Evolutionary conservation across 1,140 invertebrate species (phyloP), one percentile per base, ranked within the genome.

Genomic region (Diachasma alloeum): DNA sequence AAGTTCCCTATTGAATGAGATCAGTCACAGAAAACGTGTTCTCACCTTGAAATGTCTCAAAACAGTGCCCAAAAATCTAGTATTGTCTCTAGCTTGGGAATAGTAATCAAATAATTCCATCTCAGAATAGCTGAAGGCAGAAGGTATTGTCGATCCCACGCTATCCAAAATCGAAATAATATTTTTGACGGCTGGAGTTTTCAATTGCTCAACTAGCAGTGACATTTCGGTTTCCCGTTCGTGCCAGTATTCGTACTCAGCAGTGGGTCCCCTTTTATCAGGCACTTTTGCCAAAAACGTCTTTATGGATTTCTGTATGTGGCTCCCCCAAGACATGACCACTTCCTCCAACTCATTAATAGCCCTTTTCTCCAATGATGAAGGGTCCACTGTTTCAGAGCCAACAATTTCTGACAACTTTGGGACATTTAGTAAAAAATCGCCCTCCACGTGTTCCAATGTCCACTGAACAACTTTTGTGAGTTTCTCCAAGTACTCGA

Each of bases 161-260:
- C 85, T 80, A 67, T 91, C 88, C 22, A 95, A 88, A 70, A 93
- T 84, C 53, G 91, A 80, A n/a, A 93, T 80, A 31, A 95, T 93
- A 78, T 92, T 91, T 22, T 91, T 84, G 0, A 96, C 92, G 68
- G 91, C 91, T 0, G 92, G 91, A 15, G 93, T 91, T 82, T 96
- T 95, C 11, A 97, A 83, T 83, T 97, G 95, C 81, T 97, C 96
- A 44, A 94, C 91, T 0, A 97, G 87, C 13, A 93, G 90, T 70
- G 95, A 94, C 3, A 97, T 89, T 68, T 93, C 93, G 0, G 92
- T 92, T 83, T 96, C 93, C 81, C 93, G 90, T 78, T 95, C 93
- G 36, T 94, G 91, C 96, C 96, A 97, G 78, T 94, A 96, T 59
- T 94, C 93, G 80, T 95, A 96, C 83, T 97, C 95, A 0, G 94